These are phyloP conservation scores for Pollenia amentaria DNA, from an alignment of 2,888 invertebrate species.

Conservation along the genomic window DNA sequence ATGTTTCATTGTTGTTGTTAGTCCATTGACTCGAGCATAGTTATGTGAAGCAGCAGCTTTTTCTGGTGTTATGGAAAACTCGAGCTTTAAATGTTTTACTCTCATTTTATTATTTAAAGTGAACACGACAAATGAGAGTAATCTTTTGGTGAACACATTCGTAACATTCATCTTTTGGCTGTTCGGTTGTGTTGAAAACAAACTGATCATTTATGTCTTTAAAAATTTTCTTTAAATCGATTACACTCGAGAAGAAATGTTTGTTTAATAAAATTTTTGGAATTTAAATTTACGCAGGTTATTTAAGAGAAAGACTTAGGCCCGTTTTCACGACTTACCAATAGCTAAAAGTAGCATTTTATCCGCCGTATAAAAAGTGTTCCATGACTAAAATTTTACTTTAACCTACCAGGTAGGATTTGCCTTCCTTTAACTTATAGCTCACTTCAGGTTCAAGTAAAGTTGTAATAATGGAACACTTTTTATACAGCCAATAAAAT, in stretches of 20 bases:
- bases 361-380: too few species aligned
- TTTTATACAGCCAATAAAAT: too few species aligned
- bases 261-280: not conserved
- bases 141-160: constrained; percentile 53
- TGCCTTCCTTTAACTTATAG: too few species aligned
- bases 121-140: constrained; percentile 68
- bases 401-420: too few species aligned
- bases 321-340: too few species aligned
- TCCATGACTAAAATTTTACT: too few species aligned
- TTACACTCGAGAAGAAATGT: constrained; percentile 41
- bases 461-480: too few species aligned
- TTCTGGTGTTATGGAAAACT: constrained; percentile 2
- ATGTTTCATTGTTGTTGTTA: constrained; percentile 64
- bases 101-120: constrained; percentile 61
- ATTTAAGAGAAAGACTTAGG: not conserved
- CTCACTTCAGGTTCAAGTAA: too few species aligned
- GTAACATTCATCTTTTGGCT: constrained; percentile 52
- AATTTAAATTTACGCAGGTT: too few species aligned
- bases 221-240: constrained; percentile 59
- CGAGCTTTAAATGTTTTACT: constrained; percentile 58
- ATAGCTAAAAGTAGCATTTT: too few species aligned
- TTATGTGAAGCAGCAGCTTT: constrained; percentile 13
- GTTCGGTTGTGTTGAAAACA: constrained; percentile 65
- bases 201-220: constrained; percentile 65
- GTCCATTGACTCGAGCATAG: constrained; percentile 20